Evolutionary conservation across 2,797 vertebrate species (phyloP), one percentile per base, ranked within the genome.

Genomic region (Poeciliopsis infans): DNA sequence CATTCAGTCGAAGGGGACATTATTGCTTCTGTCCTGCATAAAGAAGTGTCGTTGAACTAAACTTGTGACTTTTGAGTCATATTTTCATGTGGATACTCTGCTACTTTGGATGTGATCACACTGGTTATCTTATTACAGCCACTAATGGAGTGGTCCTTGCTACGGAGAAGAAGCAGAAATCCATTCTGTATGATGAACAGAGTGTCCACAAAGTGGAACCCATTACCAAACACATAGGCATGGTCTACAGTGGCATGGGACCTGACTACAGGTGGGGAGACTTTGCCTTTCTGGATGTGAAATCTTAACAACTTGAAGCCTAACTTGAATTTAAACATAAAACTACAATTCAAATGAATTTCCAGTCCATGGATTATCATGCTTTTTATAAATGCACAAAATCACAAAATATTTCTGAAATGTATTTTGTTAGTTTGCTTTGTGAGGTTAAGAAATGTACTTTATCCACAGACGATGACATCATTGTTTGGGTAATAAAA

Each of bases 241-340:
- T 99, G 97, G 98, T 99, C 75, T 99, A 99, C 89, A 99, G 98
- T 7, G 98, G 98, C 80, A 99, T 99, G 98, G 98, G 98, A 74
- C 98, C 98, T 36, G 98, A 99, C 91, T 99, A 99, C 96, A 99
- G 98, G 98, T 99, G 93, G 8, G 80, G 0, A 31, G 25, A 25
- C 5, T 64, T 16, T 41, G 2, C 31, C n/a, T 4, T 3, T 61
- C 15, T 33, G 57, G 13, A n/a, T 43, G 5, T n/a, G 6, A 76
- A 77, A 31, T 74, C 45, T 41, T n/a, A 66, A 43, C 31, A 46
- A 3, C 33, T 45, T 41, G 7, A 18, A 45, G 59, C n/a, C 0
- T 41, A 45, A 10, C 13, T 28, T 57, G 36, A 31, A 61, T 33
- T 18, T 15, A 33, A 61, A 33, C 8, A 61, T 16, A 61, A 61